These are phyloP conservation scores for Serrognathus titanus DNA, from an alignment of 2,888 invertebrate species.

Conservation along the genomic window DNA sequence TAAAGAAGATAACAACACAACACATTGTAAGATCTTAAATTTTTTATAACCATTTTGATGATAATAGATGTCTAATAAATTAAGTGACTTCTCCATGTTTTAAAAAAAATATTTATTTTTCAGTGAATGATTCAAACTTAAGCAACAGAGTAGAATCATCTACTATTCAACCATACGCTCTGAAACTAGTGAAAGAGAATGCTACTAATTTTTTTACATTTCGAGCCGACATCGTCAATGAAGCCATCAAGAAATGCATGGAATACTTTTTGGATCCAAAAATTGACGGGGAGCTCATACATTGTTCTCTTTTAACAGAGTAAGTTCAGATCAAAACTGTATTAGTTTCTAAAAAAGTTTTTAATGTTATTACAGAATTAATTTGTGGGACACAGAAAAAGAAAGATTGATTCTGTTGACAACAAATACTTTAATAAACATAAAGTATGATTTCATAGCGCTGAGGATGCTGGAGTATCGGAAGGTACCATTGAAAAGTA, in stretches of 20 bases:
- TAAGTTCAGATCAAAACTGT: constrained; percentile 45
- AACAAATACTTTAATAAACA: constrained; percentile 66
- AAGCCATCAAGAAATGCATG: constrained; percentile 69
- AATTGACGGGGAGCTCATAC: constrained; percentile 67
- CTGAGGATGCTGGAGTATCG: constrained; percentile 68
- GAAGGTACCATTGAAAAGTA: constrained; percentile 63
- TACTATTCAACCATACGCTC: constrained; percentile 42
- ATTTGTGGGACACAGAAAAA: constrained; percentile 83
- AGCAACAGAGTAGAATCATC: constrained; percentile 31
- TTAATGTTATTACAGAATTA: constrained; percentile 59
- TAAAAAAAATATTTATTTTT: too few relatives aligned
- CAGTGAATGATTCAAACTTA: too few relatives aligned
- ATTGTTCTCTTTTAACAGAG: constrained; percentile 80
- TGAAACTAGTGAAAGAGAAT: constrained; percentile 54
- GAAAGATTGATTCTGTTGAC: constrained; percentile 75
- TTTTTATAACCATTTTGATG: too few relatives aligned
- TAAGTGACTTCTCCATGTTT: too few relatives aligned
- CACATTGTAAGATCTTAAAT: too few relatives aligned
- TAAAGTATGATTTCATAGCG: constrained; percentile 85
- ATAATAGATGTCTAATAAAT: too few relatives aligned
- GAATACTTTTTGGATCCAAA: constrained; percentile 61
- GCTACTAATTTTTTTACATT: constrained; percentile 70
- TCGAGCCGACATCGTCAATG: constrained; percentile 69
- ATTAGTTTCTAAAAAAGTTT: background rate
- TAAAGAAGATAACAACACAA: too few relatives aligned